These are phyloP conservation scores for Parazoanthus swiftii DNA, from an alignment of 92 coral and sea anemone genomes.

Conservation along the genomic window DNA sequence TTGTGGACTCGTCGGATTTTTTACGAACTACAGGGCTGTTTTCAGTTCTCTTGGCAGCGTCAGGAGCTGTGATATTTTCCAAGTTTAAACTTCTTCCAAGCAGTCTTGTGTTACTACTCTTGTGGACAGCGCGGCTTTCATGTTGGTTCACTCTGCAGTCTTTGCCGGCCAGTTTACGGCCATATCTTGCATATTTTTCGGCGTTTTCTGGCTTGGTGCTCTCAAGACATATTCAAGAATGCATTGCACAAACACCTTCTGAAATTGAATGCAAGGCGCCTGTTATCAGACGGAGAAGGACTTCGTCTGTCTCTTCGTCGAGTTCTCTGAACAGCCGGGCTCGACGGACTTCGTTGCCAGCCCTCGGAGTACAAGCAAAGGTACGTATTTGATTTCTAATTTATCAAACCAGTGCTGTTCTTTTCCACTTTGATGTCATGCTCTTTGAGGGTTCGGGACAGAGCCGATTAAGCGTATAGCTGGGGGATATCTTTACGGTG, in stretches of 20 bases:
- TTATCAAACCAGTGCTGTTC: slow-evolving; percentile 47
- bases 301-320: slow-evolving; percentile 79
- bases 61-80: slow-evolving; percentile 76
- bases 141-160: slow-evolving; percentile 84
- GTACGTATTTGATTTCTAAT: slow-evolving; percentile 54
- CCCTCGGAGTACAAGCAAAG: slow-evolving; percentile 94
- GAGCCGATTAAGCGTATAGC: slow-evolving; percentile 36
- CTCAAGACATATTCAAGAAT: slow-evolving; percentile 82
- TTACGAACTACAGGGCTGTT: slow-evolving; percentile 80
- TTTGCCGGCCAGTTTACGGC: slow-evolving; percentile 82
- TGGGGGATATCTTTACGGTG: slow-evolving; percentile 28
- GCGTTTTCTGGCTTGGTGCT: slow-evolving; percentile 91
- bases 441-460: slow-evolving; percentile 24
- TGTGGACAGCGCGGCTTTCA: slow-evolving; percentile 76
- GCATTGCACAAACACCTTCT: slow-evolving; percentile 70
- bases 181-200: slow-evolving; percentile 88
- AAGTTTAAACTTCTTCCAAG: slow-evolving; percentile 78
- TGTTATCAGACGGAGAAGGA: slow-evolving; percentile 75
- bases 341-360: slow-evolving; percentile 95
- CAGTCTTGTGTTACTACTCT: slow-evolving; percentile 65
- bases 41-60: slow-evolving; percentile 72
- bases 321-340: slow-evolving; percentile 78
- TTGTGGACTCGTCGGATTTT: slow-evolving; percentile 90
- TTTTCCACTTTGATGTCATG: slow-evolving; percentile 21
- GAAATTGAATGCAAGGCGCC: slow-evolving; percentile 96